Evolutionary conservation across 2,888 invertebrate genomes (phyloP).

Genomic region (Tethea ocularis): DNA sequence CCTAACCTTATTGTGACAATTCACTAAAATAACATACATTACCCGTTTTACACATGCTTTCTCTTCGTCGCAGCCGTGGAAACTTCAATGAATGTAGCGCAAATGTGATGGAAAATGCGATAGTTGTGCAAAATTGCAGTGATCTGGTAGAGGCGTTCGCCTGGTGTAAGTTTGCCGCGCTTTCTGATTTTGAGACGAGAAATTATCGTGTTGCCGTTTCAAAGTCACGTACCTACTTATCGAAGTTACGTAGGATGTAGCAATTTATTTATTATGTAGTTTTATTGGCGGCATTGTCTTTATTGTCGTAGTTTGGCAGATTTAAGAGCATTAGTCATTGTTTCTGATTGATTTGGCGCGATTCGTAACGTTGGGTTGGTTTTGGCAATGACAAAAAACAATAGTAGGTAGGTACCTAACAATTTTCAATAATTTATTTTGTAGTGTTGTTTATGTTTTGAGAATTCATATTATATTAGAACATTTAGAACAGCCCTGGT

Average conservation of each 20-base stretch:
- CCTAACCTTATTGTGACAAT: conserved; percentile 66
- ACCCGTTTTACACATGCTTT: conserved; percentile 30
- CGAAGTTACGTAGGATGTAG: conserved; percentile 68
- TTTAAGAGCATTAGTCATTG: neutral
- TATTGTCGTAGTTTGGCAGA: conserved; percentile 17
- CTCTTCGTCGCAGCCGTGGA: conserved; percentile 19
- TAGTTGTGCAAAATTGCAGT: conserved; percentile 12
- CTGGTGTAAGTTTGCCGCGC: conserved; percentile 67
- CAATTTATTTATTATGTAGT: conserved; percentile 67
- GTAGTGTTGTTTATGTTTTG: too few species aligned
- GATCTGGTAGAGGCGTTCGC: conserved; percentile 29
- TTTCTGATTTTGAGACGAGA: conserved; percentile 80
- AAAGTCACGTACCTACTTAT: conserved; percentile 75
- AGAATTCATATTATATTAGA: too few species aligned
- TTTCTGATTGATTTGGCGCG: neutral
- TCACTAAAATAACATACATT: conserved; percentile 29
- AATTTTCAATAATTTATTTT: too few species aligned
- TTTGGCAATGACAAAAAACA: neutral
- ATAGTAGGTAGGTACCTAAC: too few species aligned
- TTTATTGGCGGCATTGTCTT: conserved; percentile 44
- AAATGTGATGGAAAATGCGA: conserved; percentile 18
- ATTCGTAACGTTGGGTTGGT: neutral
- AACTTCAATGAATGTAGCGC: conserved; percentile 41
- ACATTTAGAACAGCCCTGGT: too few species aligned
- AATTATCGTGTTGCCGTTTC: conserved; percentile 61